Percentiles rank a stretch among this genome's conserved stretches.
phyloP scores from a whole-genome alignment of 2,888 invertebrate species.

The Brenthis daphne region DNA sequence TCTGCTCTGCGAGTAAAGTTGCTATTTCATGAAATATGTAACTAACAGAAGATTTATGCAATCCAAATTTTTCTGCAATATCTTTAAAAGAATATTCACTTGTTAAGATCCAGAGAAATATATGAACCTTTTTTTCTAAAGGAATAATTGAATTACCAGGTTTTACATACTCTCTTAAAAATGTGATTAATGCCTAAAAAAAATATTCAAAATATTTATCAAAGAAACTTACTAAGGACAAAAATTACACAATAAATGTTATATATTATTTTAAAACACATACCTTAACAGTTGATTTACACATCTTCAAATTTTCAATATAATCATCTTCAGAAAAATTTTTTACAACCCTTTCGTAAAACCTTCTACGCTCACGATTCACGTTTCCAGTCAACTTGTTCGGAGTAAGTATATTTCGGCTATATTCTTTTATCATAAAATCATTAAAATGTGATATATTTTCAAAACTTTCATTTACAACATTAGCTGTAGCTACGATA shows the following conservation, averaged over 20 bases:
- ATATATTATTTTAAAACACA: not conserved
- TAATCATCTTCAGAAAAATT: constrained; percentile 62
- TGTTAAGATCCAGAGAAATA: constrained; percentile 67
- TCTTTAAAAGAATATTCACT: constrained; percentile 67
- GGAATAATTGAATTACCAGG: constrained; percentile 54
- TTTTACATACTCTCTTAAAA: constrained; percentile 53
- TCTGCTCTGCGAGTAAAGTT: constrained; percentile 57
- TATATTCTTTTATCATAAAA: constrained; percentile 49
- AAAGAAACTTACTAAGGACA: not conserved
- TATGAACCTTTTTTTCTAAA: constrained; percentile 70
- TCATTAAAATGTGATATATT: constrained; percentile 56
- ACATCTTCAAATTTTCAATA: constrained; percentile 61
- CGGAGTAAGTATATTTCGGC: constrained; percentile 22
- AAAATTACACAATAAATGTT: not conserved
- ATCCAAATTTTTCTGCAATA: constrained; percentile 62
- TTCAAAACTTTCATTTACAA: constrained; percentile 65
- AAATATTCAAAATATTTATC: not conserved
- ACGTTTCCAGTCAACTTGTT: constrained; percentile 27
- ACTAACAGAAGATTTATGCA: constrained; percentile 69
- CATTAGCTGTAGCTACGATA: constrained; percentile 63
- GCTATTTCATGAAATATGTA: constrained; percentile 70
- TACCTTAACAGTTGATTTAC: constrained; percentile 66
- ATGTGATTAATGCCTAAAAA: constrained; percentile 59
- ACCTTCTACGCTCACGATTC: constrained; percentile 40
- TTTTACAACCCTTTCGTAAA: constrained; percentile 58